Evolutionary conservation across 2,797 vertebrate species (phyloP).

Genomic region (Cyprinella venusta): DNA sequence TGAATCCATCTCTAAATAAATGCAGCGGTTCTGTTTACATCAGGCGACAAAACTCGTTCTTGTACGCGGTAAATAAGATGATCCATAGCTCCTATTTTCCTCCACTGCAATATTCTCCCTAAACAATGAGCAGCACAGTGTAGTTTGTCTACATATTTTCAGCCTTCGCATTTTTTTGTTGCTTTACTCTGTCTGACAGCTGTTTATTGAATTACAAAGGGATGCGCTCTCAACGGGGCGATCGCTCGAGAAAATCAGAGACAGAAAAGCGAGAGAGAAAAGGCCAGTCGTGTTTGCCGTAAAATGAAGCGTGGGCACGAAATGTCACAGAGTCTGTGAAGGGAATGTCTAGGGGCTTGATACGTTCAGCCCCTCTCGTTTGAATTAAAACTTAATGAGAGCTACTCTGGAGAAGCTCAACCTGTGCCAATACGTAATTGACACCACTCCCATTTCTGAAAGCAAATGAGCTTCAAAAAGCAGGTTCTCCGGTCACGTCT

Average conservation of each 20-base stretch:
- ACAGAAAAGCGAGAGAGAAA: constrained; percentile 39
- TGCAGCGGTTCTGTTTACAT: background rate
- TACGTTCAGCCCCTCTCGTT: constrained; percentile 49
- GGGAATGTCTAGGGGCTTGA: constrained; percentile 24
- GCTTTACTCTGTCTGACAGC: constrained; percentile 40
- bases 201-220: constrained; percentile 52
- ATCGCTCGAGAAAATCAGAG: constrained; percentile 26
- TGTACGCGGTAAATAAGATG: constrained; percentile 5
- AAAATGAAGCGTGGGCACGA: constrained; percentile 37
- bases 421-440: constrained; percentile 73
- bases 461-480: constrained; percentile 6
- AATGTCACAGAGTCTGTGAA: constrained; percentile 40
- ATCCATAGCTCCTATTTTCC: constrained; percentile 27
- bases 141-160: constrained; percentile 37
- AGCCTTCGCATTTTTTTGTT: constrained; percentile 37
- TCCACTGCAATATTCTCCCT: constrained; percentile 30
- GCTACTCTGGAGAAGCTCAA: constrained; percentile 62
- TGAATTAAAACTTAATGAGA: constrained; percentile 68
- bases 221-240: constrained; percentile 30
- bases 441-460: constrained; percentile 51
- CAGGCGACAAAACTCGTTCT: background rate
- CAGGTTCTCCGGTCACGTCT: background rate
- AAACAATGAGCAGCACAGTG: constrained; percentile 3
- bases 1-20: constrained; percentile 1
- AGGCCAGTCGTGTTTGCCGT: constrained; percentile 45